These are phyloP conservation scores for Enteromius mattozi DNA, from an alignment of 2,797 vertebrate genomes.

Conservation along the genomic window DNA sequence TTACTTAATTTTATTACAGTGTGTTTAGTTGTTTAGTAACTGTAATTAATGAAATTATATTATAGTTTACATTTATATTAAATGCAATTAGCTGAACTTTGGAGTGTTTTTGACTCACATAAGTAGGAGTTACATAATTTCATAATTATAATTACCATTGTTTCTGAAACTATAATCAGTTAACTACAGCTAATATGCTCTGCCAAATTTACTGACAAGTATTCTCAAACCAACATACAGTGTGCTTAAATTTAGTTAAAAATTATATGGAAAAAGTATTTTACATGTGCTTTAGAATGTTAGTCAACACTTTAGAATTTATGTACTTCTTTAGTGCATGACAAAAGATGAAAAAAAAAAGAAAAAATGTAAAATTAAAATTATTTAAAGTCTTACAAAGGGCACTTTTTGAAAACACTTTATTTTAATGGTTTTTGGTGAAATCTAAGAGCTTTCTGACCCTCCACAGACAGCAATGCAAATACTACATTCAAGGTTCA, in stretches of 20 bases:
- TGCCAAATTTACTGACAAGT: background rate
- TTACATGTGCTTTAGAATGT: no score
- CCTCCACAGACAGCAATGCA: background rate
- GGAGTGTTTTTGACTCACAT: background rate
- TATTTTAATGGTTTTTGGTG: background rate
- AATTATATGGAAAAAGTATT: background rate
- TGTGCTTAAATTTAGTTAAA: background rate
- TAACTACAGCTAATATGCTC: background rate
- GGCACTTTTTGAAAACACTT: background rate
- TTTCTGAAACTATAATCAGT: background rate
- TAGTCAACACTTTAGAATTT: background rate
- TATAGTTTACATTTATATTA: background rate
- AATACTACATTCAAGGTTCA: no score
- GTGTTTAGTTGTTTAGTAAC: background rate
- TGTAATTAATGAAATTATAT: background rate
- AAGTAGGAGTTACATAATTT: background rate
- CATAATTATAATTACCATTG: background rate
- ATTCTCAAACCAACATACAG: background rate
- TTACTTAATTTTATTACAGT: no score
- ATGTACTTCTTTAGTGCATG: background rate
- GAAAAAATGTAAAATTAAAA: no score
- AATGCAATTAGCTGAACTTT: background rate
- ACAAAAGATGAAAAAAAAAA: background rate
- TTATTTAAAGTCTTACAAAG: no score
- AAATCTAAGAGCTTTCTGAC: background rate